These are phyloP conservation scores for Eudyptes chrysolophus DNA, from an alignment of 2,113 vertebrate species.

Conservation along the genomic window DNA sequence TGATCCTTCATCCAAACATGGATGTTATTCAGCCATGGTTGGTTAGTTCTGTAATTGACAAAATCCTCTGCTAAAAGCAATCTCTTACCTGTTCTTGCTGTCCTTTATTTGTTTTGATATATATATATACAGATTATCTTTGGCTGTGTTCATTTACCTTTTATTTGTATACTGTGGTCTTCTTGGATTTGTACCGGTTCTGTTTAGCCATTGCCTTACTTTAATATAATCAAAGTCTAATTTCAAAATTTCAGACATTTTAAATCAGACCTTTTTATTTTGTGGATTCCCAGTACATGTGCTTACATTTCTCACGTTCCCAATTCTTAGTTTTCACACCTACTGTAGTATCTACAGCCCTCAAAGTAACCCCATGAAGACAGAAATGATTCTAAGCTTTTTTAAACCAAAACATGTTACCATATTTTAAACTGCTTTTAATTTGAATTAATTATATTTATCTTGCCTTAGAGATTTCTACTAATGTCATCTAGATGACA, in stretches of 20 bases:
- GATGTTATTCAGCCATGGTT: conserved; percentile 39
- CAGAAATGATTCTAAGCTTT: not conserved
- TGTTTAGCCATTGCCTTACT: not conserved
- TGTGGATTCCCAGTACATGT: not conserved
- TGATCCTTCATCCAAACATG: conserved; percentile 53
- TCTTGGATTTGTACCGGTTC: not conserved
- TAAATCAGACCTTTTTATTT: not conserved
- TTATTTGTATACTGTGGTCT: not conserved
- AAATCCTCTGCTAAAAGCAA: conserved; percentile 40
- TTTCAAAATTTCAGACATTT: not conserved
- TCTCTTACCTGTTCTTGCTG: not conserved
- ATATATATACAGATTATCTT: not conserved
- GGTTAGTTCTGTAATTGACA: conserved; percentile 64
- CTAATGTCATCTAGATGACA: not conserved
- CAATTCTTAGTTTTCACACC: not conserved
- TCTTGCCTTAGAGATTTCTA: not conserved
- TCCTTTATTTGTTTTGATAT: conserved; percentile 22
- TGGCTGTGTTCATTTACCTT: conserved; percentile 8
- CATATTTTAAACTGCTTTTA: not conserved
- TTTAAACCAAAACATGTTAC: not conserved
- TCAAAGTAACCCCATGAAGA: not conserved
- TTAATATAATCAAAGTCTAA: not conserved
- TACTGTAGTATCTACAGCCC: not conserved
- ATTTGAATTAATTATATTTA: not conserved
- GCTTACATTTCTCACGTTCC: not conserved